These are phyloP conservation scores for Montipora capricornis DNA, from an alignment of 64 coral and sea anemone species.

Conservation along the genomic window DNA sequence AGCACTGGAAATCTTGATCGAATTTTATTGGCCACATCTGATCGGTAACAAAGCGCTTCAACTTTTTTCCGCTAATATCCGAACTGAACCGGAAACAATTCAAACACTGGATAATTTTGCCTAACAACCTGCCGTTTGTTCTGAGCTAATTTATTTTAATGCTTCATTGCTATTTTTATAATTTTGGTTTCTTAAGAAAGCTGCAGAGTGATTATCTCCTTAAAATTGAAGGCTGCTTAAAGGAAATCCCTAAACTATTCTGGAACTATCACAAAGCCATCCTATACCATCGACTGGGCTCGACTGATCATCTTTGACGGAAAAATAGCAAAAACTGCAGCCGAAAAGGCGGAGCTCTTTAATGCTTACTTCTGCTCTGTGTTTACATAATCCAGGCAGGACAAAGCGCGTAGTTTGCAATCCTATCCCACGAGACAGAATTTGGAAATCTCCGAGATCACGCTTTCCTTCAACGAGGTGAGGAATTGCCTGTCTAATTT, in stretches of 20 bases:
- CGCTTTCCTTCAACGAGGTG: slow-evolving; percentile 32
- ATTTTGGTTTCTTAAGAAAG: too few species aligned
- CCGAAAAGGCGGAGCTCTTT: slow-evolving; percentile 46
- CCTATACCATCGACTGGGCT: not conserved
- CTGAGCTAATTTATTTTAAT: too few species aligned
- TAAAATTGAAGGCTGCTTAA: slow-evolving; percentile 54
- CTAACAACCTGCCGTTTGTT: too few species aligned
- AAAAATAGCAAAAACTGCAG: slow-evolving; percentile 12
- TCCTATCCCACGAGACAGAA: too few species aligned
- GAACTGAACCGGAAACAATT: too few species aligned
- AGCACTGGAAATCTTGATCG: too few species aligned
- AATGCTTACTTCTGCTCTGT: slow-evolving; percentile 57
- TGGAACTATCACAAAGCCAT: slow-evolving; percentile 50
- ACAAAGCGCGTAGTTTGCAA: too few species aligned
- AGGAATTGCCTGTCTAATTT: slow-evolving; percentile 32
- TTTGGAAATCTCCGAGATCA: slow-evolving; percentile 22
- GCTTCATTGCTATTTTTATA: too few species aligned
- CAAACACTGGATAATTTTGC: too few species aligned
- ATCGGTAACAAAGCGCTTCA: too few species aligned
- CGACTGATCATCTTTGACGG: slow-evolving; percentile 18
- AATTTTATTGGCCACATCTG: too few species aligned
- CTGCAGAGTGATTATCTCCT: slow-evolving; percentile 18
- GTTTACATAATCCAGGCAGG: not conserved
- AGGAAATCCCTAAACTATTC: slow-evolving; percentile 59
- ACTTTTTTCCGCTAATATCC: too few species aligned